Conservation (phyloP, 2,888 invertebrate species). For the Odontocolon sp. region DNA sequence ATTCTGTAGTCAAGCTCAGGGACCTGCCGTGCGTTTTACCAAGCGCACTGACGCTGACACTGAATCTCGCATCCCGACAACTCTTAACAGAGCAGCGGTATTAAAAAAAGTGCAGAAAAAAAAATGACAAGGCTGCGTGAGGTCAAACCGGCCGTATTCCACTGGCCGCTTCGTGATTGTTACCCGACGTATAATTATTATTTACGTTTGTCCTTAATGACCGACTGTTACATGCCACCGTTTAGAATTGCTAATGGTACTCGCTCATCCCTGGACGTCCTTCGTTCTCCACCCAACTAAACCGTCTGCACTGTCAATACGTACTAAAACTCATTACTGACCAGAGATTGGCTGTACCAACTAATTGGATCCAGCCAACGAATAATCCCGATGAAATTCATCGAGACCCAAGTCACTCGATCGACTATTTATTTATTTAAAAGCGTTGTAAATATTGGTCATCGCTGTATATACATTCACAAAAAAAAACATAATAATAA, state of each 20-base stretch:
- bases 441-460: too few species aligned
- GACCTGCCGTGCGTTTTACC: background rate
- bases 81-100: background rate
- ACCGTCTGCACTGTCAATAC: background rate
- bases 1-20: background rate
- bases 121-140: background rate
- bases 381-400: constrained; percentile 21
- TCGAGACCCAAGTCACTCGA: background rate
- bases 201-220: constrained; percentile 71
- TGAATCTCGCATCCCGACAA: background rate
- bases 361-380: constrained; percentile 65
- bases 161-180: constrained; percentile 2
- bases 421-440: too few species aligned
- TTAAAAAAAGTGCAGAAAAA: background rate
- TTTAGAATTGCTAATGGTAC: constrained; percentile 74
- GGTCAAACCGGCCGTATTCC: background rate
- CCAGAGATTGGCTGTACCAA: constrained; percentile 63
- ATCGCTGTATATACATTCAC: too few species aligned
- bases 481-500: too few species aligned
- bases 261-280: background rate
- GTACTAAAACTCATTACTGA: constrained; percentile 63
- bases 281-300: background rate
- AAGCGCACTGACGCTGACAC: constrained; percentile 5
- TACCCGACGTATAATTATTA: constrained; percentile 58
- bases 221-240: constrained; percentile 63